These are phyloP conservation scores for Trachelipus rathkii DNA, from an alignment of 1,140 invertebrate species.

Conservation along the genomic window DNA sequence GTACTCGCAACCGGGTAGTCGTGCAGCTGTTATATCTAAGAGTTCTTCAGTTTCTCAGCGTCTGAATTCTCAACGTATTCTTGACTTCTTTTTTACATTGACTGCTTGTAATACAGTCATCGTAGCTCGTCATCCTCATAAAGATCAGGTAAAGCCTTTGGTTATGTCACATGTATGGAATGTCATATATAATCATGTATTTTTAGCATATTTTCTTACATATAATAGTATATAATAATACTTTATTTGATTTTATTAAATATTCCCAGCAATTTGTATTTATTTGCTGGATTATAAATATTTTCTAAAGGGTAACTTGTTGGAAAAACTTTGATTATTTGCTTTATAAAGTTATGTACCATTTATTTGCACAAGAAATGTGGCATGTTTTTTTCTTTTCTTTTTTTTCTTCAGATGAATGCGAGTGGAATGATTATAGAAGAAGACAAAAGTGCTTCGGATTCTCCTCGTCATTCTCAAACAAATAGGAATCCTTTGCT, in stretches of 20 bases:
- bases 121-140: conserved; percentile 81
- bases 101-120: conserved; percentile 95
- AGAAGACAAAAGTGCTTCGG: background rate
- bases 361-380: too few relatives aligned
- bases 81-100: conserved; percentile 87
- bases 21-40: background rate
- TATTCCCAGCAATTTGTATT: too few relatives aligned
- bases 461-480: background rate
- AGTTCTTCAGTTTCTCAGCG: background rate
- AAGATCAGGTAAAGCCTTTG: conserved; percentile 60
- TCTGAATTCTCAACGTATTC: conserved; percentile 56
- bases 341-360: too few relatives aligned
- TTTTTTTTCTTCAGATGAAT: conserved; percentile 61
- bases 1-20: conserved; percentile 27
- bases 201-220: too few relatives aligned
- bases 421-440: conserved; percentile 53
- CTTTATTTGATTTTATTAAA: too few relatives aligned
- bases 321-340: too few relatives aligned
- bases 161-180: background rate
- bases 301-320: too few relatives aligned
- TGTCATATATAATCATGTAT: too few relatives aligned
- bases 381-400: too few relatives aligned
- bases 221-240: too few relatives aligned
- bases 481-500: background rate
- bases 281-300: too few relatives aligned